Evolutionary conservation across 2,797 vertebrate species (phyloP), one percentile per base, ranked within the genome.

Genomic region (Scolopax rusticola): DNA sequence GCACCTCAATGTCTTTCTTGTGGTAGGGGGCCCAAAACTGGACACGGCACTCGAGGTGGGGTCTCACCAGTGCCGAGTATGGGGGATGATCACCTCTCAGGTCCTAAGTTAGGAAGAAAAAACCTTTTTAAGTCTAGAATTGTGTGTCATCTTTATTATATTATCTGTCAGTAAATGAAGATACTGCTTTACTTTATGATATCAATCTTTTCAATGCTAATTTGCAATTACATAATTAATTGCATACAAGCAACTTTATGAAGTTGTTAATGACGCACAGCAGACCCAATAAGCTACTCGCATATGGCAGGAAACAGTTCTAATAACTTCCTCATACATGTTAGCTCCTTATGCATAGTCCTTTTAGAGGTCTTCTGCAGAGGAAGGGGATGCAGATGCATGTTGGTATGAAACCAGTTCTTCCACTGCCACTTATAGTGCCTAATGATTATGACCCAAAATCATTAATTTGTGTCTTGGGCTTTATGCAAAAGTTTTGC

Each of bases 211-310:
- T 83, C 45, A 76, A 41, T 60, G 74, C 21, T 51, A 85, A 45
- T 86, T 88, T 88, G 18, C 32, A 83, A 64, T 93, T 90, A 83
- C 65, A 53, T 86, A 87, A 95, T 94, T 95, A 77, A 91, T 78
- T 81, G 61, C 61, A 91, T 48, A 70, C 57, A 78, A 80, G 45
- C 25, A 87, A 88, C 23, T 64, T 93, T 75, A 84, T 91, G 70
- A 94, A 92, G 60, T 51, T 91, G 78, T 87, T 95, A 93, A 87
- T 93, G 82, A 95, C 85, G 82, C 59, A 85, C 65, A 83, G 33
- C 71, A 95, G 48, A 83, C 71, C 51, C 32, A 95, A 56, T 84
- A 77, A 94, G 36, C 36, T 85, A 75, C 47, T 92, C 79, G 76
- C 91, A 75, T 74, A 93, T 78, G 79, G 63, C 85, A 96, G 68